Conservation (phyloP, 2,888 invertebrate genomes). For the Seira ritae region DNA sequence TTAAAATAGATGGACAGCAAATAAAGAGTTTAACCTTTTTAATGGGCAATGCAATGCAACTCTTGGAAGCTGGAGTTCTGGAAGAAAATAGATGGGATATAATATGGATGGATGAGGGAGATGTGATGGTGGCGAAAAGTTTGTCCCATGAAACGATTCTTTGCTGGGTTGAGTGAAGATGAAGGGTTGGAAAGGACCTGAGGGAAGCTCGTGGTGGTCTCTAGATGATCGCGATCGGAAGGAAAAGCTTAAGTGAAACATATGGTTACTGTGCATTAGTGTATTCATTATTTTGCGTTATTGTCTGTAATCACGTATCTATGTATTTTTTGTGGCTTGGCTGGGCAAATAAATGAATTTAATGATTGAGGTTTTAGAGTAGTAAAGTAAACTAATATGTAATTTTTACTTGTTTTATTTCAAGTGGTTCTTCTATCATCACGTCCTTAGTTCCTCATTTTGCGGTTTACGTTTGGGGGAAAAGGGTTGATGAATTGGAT, state of each 20-base stretch:
- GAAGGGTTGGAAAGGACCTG: neutral
- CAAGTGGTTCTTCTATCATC: neutral
- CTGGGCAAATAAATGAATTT: neutral
- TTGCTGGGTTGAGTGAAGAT: too few species aligned
- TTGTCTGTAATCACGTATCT: slow-evolving; percentile 46
- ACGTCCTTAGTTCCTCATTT: neutral
- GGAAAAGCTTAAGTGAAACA: slow-evolving; percentile 39
- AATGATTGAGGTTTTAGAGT: slow-evolving; percentile 36
- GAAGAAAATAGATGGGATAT: neutral
- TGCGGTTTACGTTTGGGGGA: neutral
- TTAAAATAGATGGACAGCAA: neutral
- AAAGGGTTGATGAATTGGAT: neutral
- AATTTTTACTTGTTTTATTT: slow-evolving; percentile 37
- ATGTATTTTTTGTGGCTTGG: slow-evolving; percentile 11
- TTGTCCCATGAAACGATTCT: neutral
- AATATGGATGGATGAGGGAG: too few species aligned
- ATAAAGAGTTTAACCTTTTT: neutral
- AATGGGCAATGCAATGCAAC: neutral
- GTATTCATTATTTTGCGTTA: slow-evolving; percentile 27
- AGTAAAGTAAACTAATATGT: slow-evolving; percentile 32
- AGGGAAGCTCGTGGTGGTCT: neutral
- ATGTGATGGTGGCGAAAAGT: neutral
- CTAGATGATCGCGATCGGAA: neutral
- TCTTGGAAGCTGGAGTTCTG: neutral
- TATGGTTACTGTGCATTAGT: slow-evolving; percentile 32